A percentile compares a stretch with the other conserved stretches of the same genome.
Conservation (phyloP, 2,888 invertebrate species). For the Drosophila anceps region DNA sequence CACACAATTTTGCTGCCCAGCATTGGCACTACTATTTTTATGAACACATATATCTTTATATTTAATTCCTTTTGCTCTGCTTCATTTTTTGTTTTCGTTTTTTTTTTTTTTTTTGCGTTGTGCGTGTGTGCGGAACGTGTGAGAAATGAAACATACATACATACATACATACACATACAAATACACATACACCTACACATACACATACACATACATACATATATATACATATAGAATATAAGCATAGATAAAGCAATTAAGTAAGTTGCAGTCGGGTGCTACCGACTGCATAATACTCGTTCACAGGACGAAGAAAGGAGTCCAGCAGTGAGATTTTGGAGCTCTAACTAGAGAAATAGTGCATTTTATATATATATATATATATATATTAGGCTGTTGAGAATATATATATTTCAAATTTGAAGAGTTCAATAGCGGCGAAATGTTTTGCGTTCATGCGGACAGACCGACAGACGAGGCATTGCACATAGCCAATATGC, state of each 20-base stretch:
- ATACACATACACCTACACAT: slow-evolving; percentile 39
- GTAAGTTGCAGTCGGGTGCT: background rate
- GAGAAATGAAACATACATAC: slow-evolving; percentile 44
- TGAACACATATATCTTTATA: background rate
- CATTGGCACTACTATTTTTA: no score
- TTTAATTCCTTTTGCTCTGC: background rate
- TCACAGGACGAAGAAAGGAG: background rate
- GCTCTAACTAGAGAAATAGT: background rate
- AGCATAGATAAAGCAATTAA: background rate
- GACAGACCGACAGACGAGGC: background rate
- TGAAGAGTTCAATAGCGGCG: background rate
- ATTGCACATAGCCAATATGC: background rate
- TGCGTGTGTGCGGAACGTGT: slow-evolving; percentile 56
- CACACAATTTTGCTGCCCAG: no score
- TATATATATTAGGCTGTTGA: no score
- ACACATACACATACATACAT: slow-evolving; percentile 26
- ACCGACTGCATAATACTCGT: background rate
- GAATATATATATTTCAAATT: background rate
- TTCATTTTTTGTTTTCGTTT: background rate
- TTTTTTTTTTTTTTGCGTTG: slow-evolving; percentile 23
- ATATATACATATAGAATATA: slow-evolving; percentile 20
- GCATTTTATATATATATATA: no score
- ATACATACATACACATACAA: slow-evolving; percentile 14
- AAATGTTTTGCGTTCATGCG: no score
- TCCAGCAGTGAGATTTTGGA: background rate